Evolutionary conservation across 1,140 invertebrate species (phyloP).

Genomic region (Psilanteris sp.): DNA sequence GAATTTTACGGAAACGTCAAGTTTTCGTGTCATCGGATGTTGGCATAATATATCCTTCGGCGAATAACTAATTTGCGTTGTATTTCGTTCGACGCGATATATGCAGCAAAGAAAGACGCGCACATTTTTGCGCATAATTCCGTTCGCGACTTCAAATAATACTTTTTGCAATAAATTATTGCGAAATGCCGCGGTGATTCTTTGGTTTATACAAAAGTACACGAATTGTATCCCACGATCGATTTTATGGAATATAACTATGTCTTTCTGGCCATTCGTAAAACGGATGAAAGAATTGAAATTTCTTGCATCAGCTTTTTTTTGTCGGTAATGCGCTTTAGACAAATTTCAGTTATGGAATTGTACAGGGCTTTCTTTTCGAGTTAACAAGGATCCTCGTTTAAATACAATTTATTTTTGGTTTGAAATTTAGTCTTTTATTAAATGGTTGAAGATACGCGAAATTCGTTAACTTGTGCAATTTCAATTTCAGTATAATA

Average conservation of each 20-base stretch:
- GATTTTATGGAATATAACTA: background rate
- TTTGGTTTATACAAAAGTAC: background rate
- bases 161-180: background rate
- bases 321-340: background rate
- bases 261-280: no score
- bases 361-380: background rate
- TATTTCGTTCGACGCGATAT: constrained; percentile 12
- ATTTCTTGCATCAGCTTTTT: constrained; percentile 3
- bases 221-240: background rate
- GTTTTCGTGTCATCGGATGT: background rate
- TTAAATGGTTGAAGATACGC: no score
- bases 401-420: no score
- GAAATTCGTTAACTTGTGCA: no score
- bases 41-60: background rate
- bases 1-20: constrained; percentile 1
- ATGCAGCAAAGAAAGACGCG: constrained; percentile 1
- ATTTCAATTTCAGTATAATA: no score
- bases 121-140: constrained; percentile 5
- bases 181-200: background rate
- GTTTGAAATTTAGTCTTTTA: no score
- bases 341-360: constrained; percentile 3
- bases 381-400: no score
- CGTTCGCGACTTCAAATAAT: background rate
- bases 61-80: constrained; percentile 21
- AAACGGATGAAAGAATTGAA: constrained; percentile 1